Percentiles rank a stretch among this genome's conserved stretches.
These are phyloP conservation scores for Chaenogobius annularis DNA, from an alignment of 2,113 vertebrate genomes.

Conservation along the genomic window DNA sequence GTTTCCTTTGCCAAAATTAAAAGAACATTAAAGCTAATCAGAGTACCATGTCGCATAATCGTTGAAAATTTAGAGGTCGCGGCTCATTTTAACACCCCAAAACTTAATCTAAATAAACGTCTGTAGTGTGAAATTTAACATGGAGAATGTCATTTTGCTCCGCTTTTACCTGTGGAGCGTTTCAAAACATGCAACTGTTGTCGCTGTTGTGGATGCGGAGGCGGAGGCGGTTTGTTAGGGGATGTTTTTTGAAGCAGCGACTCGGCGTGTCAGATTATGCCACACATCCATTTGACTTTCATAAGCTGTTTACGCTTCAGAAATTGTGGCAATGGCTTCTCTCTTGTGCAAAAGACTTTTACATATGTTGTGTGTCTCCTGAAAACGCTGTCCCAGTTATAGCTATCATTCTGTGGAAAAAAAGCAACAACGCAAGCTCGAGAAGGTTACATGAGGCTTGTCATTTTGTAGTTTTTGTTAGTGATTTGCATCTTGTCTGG, in stretches of 20 bases:
- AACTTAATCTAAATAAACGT: background rate
- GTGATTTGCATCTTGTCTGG: conserved; percentile 46
- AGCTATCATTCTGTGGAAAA: conserved; percentile 68
- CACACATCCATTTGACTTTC: conserved; percentile 84
- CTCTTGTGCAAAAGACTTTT: conserved; percentile 76
- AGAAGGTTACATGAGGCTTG: conserved; percentile 55
- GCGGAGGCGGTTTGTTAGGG: conserved; percentile 69
- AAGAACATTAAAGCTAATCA: conserved; percentile 25
- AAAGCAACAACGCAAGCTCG: conserved; percentile 27
- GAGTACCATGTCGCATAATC: conserved; percentile 27
- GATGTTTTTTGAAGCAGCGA: conserved; percentile 77
- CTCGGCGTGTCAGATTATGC: conserved; percentile 81
- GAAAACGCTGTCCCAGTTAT: conserved; percentile 70
- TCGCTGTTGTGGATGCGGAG: conserved; percentile 52
- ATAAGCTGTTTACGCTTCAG: conserved; percentile 83
- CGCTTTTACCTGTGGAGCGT: conserved; percentile 63
- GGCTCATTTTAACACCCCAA: conserved; percentile 18
- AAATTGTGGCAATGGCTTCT: conserved; percentile 77
- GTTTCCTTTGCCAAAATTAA: conserved; percentile 39
- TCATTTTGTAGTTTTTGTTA: conserved; percentile 48
- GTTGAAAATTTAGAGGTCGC: conserved; percentile 22
- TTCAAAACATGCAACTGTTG: conserved; percentile 57
- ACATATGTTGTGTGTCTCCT: conserved; percentile 77
- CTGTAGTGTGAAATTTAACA: conserved; percentile 34
- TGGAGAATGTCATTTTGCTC: conserved; percentile 2